Base-by-base conservation (phyloP, 2,113 vertebrate species). In the Raphicerus campestris region DNA sequence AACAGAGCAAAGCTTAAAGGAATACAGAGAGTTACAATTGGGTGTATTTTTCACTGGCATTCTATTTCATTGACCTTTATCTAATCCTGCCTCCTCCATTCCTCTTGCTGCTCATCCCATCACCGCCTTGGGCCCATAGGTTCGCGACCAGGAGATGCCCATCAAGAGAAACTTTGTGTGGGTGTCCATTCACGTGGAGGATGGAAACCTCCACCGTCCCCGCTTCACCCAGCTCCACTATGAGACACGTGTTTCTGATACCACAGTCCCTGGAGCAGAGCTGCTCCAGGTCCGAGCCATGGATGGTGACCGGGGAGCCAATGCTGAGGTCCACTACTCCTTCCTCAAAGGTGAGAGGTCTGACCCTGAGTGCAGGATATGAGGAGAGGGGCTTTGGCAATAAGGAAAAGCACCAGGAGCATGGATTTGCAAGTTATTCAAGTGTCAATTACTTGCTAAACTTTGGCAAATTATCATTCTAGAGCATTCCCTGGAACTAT, bases 91-190 rank as follows among this genome's bases (percentile, higher is more conserved):
- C 19, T 82, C 66, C 39, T 90, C 32, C 14, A n/a, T 82, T 83
- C 26, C 17, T 1, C 84, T 53, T 98, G 88, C 78, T 39, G 2
- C 0, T 94, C 39, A 56, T 8, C 11, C 75, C 14, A 17, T 83
- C 22, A 8, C 77, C 49, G 83, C 26, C 6, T 94, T 88, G 95
- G 90, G 75, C 24, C 63, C 84, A 49, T 96, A 99, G 99, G 99
- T 99, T 6, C 98, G 99, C 66, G 99, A 99, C 97, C 99, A 99
- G 97, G 99, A 99, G 97, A 99, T 99, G 24, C 99, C 99, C 24
- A 99, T 99, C 87, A 99, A 99, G 96, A 98, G 99, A 97, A 99
- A 99, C 97, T 99, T 99, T 96, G 99, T 99, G 26, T 99, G 99
- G 94, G 99, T 99, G 87, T 98, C 98, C 87, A 93, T 99, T 93